These are phyloP conservation scores for Malthinus seriepunctatus DNA, from an alignment of 2,888 invertebrate species.

Conservation along the genomic window DNA sequence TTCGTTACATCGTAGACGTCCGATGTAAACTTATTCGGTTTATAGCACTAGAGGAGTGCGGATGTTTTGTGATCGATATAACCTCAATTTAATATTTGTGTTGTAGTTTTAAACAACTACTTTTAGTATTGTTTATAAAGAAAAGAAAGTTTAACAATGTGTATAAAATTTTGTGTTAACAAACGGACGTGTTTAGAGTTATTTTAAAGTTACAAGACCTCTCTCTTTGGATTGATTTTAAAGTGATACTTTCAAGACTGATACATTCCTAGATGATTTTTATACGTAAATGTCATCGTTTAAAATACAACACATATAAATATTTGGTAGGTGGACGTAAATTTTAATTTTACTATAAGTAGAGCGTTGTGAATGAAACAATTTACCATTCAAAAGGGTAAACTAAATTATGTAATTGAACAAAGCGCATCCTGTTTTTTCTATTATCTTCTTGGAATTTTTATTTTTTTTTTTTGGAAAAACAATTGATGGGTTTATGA, in stretches of 20 bases:
- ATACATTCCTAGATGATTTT: conserved; percentile 16
- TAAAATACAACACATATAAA: conserved; percentile 5
- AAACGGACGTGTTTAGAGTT: conserved; percentile 19
- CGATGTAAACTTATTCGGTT: conserved; percentile 34
- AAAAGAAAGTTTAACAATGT: conserved; percentile 11
- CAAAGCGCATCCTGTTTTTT: conserved; percentile 9
- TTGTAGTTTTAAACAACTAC: background rate
- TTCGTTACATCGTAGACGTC: conserved; percentile 25
- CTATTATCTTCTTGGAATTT: conserved; percentile 1
- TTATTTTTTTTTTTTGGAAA: background rate
- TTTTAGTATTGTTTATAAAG: too few relatives aligned
- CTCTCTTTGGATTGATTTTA: conserved; percentile 5
- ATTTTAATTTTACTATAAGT: background rate
- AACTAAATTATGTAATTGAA: conserved; percentile 17
- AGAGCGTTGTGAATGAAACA: conserved; percentile 7
- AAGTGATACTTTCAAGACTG: conserved; percentile 23
- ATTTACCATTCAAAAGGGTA: background rate
- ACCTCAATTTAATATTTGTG: conserved; percentile 23
- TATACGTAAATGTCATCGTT: too few relatives aligned
- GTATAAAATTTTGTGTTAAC: background rate
- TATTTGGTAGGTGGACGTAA: conserved; percentile 13
- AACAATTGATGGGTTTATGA: background rate
- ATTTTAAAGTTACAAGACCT: background rate
- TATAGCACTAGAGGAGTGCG: conserved; percentile 22
- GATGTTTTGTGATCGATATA: conserved; percentile 35